phyloP scores from a whole-genome alignment of 2,113 vertebrate genomes.

The Hirundichthys speculiger region DNA sequence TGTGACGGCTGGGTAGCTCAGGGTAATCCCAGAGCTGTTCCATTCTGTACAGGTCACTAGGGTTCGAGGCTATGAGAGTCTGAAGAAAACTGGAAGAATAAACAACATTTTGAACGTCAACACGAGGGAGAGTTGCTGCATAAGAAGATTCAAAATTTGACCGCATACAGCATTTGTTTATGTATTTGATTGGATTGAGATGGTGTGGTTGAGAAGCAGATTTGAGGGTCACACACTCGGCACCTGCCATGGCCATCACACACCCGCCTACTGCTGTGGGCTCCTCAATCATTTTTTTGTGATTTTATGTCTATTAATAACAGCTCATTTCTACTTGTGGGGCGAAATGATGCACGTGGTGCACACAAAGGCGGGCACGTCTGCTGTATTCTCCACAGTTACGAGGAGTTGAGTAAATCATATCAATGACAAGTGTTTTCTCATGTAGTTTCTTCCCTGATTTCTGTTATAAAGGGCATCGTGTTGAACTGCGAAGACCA shows the following conservation, averaged over 20 bases:
- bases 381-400: not conserved
- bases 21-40: slow-evolving; percentile 64
- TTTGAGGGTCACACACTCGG: not conserved
- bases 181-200: not conserved
- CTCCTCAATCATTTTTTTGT: not conserved
- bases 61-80: slow-evolving; percentile 44
- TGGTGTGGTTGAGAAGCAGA: not conserved
- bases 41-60: slow-evolving; percentile 49
- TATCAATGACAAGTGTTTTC: no score
- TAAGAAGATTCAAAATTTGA: not conserved
- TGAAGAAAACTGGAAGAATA: slow-evolving; percentile 20
- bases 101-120: slow-evolving; percentile 3
- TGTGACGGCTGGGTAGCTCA: slow-evolving; percentile 61
- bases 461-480: no score
- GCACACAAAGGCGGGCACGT: slow-evolving; percentile 6
- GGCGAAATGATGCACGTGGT: not conserved
- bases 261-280: slow-evolving; percentile 10
- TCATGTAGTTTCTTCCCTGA: no score
- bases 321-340: not conserved
- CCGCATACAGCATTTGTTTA: not conserved
- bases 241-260: slow-evolving; percentile 33
- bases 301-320: slow-evolving; percentile 5
- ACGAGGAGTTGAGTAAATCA: no score
- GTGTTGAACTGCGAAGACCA: no score
- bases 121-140: not conserved